Percentiles rank a stretch among this genome's conserved stretches.
Conservation (phyloP, 1,140 invertebrate species). For the Capitella teleta region DNA sequence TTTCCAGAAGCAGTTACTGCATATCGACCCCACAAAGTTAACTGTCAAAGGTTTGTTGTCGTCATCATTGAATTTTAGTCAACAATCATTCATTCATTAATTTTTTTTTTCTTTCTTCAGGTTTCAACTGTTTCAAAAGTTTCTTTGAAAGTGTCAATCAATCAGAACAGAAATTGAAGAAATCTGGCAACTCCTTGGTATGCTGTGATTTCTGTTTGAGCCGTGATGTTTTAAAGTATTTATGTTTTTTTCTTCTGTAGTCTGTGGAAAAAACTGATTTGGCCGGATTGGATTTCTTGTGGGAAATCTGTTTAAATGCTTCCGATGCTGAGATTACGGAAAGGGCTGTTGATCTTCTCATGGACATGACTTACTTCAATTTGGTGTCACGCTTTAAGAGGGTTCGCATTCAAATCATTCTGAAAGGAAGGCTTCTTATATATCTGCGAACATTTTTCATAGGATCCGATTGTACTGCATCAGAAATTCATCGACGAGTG, state of each 20-base stretch:
- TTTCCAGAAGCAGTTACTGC: conserved; percentile 46
- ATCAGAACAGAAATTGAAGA: conserved; percentile 41
- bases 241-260: conserved; percentile 22
- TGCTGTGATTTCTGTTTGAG: conserved; percentile 8
- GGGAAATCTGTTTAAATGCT: conserved; percentile 46
- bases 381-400: conserved; percentile 43
- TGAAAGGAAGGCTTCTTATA: not conserved
- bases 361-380: conserved; percentile 43
- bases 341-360: conserved; percentile 43
- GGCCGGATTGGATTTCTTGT: conserved; percentile 45
- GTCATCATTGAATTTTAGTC: not conserved
- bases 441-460: not conserved
- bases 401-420: conserved; percentile 17
- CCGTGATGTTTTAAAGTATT: not conserved
- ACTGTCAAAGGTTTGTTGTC: conserved; percentile 31
- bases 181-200: conserved; percentile 15
- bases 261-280: conserved; percentile 45
- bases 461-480: conserved; percentile 43
- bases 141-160: conserved; percentile 48
- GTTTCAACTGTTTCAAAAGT: conserved; percentile 46
- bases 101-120: conserved; percentile 15
- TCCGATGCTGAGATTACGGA: conserved; percentile 43
- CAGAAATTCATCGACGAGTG: conserved; percentile 47
- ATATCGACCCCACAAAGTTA: conserved; percentile 40
- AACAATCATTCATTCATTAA: not conserved